Conservation (phyloP, 1,140 invertebrate species). For the Diabrotica virgifera region DNA sequence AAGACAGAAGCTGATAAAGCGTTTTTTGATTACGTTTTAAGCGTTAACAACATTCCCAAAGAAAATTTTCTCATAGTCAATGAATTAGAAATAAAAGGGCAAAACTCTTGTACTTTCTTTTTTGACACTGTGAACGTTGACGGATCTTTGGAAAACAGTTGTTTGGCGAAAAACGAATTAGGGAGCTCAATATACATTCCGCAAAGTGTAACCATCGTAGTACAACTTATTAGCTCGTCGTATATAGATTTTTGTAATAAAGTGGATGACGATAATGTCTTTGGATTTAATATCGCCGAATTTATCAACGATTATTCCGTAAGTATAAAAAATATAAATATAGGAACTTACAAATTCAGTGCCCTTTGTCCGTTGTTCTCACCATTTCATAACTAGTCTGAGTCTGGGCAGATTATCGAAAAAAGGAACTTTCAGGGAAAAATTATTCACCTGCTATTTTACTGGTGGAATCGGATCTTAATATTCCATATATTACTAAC, state of each 20-base stretch:
- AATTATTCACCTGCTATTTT: no score
- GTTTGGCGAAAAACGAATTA: neutral
- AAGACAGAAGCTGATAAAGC: constrained; percentile 41
- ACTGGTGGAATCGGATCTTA: no score
- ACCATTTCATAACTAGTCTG: no score
- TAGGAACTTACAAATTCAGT: no score
- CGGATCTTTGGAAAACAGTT: constrained; percentile 22
- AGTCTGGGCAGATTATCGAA: no score
- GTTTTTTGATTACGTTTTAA: constrained; percentile 48
- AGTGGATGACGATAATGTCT: constrained; percentile 32
- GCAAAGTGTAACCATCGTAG: constrained; percentile 3
- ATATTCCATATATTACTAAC: no score
- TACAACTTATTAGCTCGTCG: constrained; percentile 28
- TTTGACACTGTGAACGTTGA: constrained; percentile 26
- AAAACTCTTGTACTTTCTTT: constrained; percentile 15
- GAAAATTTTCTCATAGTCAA: constrained; percentile 44
- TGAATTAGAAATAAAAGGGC: constrained; percentile 4
- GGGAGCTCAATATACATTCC: neutral
- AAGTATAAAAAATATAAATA: constrained; percentile 6
- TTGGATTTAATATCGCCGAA: constrained; percentile 30
- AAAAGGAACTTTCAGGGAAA: no score
- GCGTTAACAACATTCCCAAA: constrained; percentile 44
- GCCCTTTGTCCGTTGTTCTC: no score
- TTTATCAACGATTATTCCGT: constrained; percentile 36
- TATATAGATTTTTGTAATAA: constrained; percentile 31